Conservation (phyloP, 1,140 invertebrate species). For the Meloidogyne floridensis region DNA sequence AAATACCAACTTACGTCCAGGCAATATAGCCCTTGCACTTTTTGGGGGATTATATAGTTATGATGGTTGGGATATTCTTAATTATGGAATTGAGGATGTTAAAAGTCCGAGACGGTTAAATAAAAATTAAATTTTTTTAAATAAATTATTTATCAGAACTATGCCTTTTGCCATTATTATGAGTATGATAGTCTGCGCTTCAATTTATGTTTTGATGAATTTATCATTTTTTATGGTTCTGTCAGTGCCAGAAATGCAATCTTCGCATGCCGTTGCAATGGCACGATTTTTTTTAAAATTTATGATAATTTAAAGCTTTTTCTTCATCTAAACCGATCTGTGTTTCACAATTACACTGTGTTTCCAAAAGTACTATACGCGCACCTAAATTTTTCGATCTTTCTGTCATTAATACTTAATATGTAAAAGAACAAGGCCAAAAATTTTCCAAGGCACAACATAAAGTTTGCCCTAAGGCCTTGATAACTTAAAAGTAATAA, state of each 20-base stretch:
- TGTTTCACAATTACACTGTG: too few species aligned
- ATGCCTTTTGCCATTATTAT: slow-evolving; percentile 53
- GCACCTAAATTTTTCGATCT: too few species aligned
- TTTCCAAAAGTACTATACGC: too few species aligned
- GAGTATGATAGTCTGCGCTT: slow-evolving; percentile 41
- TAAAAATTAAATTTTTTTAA: not conserved
- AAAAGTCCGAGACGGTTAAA: slow-evolving; percentile 45
- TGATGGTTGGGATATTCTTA: slow-evolving; percentile 57
- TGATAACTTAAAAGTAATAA: too few species aligned
- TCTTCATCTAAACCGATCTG: too few species aligned
- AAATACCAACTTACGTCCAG: slow-evolving; percentile 14
- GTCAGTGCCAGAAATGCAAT: slow-evolving; percentile 31
- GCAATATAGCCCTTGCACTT: slow-evolving; percentile 27
- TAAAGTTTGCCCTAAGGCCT: too few species aligned
- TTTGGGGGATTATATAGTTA: slow-evolving; percentile 53
- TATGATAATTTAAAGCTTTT: not conserved
- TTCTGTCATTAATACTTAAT: too few species aligned
- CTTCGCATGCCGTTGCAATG: slow-evolving; percentile 43
- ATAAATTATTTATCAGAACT: slow-evolving; percentile 20
- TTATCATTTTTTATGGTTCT: slow-evolving; percentile 49
- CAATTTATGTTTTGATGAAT: slow-evolving; percentile 45
- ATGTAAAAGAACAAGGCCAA: too few species aligned
- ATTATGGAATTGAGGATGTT: slow-evolving; percentile 56
- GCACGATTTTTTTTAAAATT: slow-evolving; percentile 28
- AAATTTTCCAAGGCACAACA: too few species aligned